Conservation (phyloP, 2,888 invertebrate species). For the Zele albiditarsus region DNA sequence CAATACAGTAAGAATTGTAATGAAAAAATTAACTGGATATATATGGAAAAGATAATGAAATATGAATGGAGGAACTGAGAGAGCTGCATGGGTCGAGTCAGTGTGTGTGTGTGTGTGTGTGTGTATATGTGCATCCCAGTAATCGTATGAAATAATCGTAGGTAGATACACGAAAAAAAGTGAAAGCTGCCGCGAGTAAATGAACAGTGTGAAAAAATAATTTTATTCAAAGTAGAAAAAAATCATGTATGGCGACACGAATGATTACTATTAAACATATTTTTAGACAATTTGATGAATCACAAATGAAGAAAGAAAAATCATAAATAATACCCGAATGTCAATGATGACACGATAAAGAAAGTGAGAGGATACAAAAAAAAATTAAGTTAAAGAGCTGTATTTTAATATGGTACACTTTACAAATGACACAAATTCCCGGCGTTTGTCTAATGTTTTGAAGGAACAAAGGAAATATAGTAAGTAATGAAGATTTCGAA, state of each 20-base stretch:
- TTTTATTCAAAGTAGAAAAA: slow-evolving; percentile 20
- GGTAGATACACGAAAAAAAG: slow-evolving; percentile 24
- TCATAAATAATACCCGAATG: slow-evolving; percentile 34
- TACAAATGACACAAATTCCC: slow-evolving; percentile 53
- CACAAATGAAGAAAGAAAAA: slow-evolving; percentile 29
- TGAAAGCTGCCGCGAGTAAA: not conserved
- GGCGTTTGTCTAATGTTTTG: slow-evolving; percentile 44
- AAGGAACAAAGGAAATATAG: not conserved
- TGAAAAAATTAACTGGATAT: not conserved
- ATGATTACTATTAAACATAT: slow-evolving; percentile 56
- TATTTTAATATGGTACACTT: slow-evolving; percentile 64
- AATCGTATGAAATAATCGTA: not conserved
- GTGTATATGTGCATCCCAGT: not conserved
- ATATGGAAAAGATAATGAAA: not conserved
- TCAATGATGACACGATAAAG: slow-evolving; percentile 29
- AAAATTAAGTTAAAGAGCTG: slow-evolving; percentile 52
- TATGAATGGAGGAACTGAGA: not conserved
- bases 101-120: not conserved
- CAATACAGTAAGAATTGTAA: slow-evolving; percentile 19
- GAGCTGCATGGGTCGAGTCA: not conserved
- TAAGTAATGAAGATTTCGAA: not conserved
- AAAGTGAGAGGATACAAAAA: slow-evolving; percentile 36
- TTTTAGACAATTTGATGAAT: slow-evolving; percentile 62
- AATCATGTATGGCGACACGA: slow-evolving; percentile 23
- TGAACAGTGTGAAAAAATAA: slow-evolving; percentile 20